A percentile compares a stretch with the other conserved stretches of the same genome.
phyloP scores from a whole-genome alignment of 64 coral and sea anemone genomes.

The Montipora efflorescens region DNA sequence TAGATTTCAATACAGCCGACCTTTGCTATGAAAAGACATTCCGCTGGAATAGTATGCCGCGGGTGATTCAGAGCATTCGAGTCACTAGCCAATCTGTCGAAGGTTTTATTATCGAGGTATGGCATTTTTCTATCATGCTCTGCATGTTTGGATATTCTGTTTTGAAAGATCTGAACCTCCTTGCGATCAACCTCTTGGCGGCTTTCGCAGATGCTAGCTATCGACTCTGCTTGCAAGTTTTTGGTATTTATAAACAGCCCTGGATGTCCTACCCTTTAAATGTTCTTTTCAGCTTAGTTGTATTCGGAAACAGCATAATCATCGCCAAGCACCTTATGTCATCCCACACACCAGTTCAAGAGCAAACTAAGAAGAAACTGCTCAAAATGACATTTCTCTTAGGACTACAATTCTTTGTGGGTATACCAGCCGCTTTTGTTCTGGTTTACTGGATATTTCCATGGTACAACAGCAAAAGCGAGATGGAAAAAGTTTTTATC shows the following conservation, averaged over 20 bases:
- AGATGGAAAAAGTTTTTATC: constrained; percentile 42
- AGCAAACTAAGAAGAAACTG: constrained; percentile 3
- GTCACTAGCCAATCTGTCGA: constrained; percentile 65
- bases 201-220: constrained; percentile 72
- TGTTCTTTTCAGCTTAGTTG: constrained; percentile 35
- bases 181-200: constrained; percentile 77
- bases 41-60: constrained; percentile 69
- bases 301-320: constrained; percentile 48
- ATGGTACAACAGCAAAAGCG: constrained; percentile 25
- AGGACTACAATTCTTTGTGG: constrained; percentile 69
- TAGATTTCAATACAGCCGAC: constrained; percentile 77
- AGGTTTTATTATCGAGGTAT: constrained; percentile 82
- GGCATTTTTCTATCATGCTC: constrained; percentile 73
- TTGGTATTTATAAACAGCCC: constrained; percentile 74
- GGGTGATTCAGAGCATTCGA: constrained; percentile 66
- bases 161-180: constrained; percentile 80
- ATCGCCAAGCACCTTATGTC: constrained; percentile 38
- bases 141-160: constrained; percentile 66
- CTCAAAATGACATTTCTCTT: constrained; percentile 39
- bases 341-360: background rate
- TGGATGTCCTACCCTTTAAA: constrained; percentile 91
- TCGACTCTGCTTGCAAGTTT: constrained; percentile 73
- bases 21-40: constrained; percentile 64
- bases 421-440: constrained; percentile 31
- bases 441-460: constrained; percentile 66